Evolutionary conservation across 2,888 invertebrate species (phyloP).

Genomic region (Tenthredo notha): DNA sequence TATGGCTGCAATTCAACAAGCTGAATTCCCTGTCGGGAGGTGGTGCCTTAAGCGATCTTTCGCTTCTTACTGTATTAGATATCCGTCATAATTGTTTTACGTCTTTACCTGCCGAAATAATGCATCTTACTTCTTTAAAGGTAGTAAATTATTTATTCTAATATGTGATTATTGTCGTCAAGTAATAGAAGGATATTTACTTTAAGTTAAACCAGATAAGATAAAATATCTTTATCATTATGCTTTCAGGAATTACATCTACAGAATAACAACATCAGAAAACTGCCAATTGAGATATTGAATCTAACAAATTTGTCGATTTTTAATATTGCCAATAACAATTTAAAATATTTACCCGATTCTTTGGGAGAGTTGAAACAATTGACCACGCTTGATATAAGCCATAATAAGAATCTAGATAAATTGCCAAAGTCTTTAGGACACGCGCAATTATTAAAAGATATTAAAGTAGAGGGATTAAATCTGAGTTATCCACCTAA

Average conservation of each 20-base stretch:
- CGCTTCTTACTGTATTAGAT: constrained; percentile 84
- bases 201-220: not conserved
- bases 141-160: constrained; percentile 74
- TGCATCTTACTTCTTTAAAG: constrained; percentile 84
- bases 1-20: constrained; percentile 85
- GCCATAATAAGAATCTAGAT: constrained; percentile 81
- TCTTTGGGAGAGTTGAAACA: constrained; percentile 83
- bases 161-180: not conserved
- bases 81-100: constrained; percentile 85
- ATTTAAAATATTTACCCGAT: constrained; percentile 83
- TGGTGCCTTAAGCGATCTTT: constrained; percentile 86
- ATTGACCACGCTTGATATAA: constrained; percentile 83
- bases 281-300: constrained; percentile 85
- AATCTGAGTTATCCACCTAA: constrained; percentile 84
- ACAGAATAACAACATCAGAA: constrained; percentile 86
- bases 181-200: not conserved
- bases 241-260: constrained; percentile 85
- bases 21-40: constrained; percentile 86
- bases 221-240: not conserved
- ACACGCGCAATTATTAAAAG: constrained; percentile 82
- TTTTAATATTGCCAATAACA: constrained; percentile 87
- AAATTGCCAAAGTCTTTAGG: constrained; percentile 85
- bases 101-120: constrained; percentile 84
- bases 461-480: constrained; percentile 83
- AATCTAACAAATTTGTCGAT: constrained; percentile 83